These are phyloP conservation scores for Stictonetta naevosa DNA, from an alignment of 2,113 vertebrate genomes.

Conservation along the genomic window DNA sequence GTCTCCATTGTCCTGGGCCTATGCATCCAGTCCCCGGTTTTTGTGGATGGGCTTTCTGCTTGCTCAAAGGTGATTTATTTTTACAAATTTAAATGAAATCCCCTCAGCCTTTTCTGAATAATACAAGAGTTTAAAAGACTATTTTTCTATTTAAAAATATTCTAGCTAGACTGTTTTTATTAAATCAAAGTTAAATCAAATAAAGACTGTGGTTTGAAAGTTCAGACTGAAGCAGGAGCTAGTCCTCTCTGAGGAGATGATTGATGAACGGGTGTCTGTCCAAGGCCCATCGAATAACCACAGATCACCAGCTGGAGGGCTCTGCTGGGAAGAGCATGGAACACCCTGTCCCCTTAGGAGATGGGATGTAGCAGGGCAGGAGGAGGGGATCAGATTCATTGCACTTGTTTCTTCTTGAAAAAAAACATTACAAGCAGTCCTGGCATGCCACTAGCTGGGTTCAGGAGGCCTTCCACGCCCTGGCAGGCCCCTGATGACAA, in stretches of 20 bases:
- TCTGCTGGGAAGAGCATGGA: background rate
- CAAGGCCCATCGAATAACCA: fast-evolving
- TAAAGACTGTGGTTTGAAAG: slow-evolving; percentile 35
- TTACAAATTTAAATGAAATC: slow-evolving; percentile 49
- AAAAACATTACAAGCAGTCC: background rate
- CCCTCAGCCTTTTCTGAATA: slow-evolving; percentile 16
- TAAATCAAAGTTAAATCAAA: slow-evolving; percentile 66
- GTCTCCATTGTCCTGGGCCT: background rate
- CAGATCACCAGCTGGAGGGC: background rate
- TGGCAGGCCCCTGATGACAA: background rate
- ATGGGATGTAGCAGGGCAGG: background rate
- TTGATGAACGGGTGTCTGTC: background rate
- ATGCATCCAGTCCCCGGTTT: background rate
- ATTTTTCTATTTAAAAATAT: slow-evolving; percentile 39
- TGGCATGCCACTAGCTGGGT: background rate
- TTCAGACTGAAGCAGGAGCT: slow-evolving; percentile 23
- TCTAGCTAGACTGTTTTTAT: slow-evolving; percentile 50
- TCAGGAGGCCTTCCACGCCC: background rate
- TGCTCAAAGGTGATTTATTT: slow-evolving; percentile 55
- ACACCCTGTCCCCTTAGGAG: background rate
- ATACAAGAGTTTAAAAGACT: slow-evolving; percentile 45
- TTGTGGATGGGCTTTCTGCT: background rate
- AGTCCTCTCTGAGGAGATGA: background rate
- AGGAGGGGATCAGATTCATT: background rate
- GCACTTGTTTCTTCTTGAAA: background rate